Evolutionary conservation across 1,140 invertebrate species (phyloP).

Genomic region (Procambarus virginalis): DNA sequence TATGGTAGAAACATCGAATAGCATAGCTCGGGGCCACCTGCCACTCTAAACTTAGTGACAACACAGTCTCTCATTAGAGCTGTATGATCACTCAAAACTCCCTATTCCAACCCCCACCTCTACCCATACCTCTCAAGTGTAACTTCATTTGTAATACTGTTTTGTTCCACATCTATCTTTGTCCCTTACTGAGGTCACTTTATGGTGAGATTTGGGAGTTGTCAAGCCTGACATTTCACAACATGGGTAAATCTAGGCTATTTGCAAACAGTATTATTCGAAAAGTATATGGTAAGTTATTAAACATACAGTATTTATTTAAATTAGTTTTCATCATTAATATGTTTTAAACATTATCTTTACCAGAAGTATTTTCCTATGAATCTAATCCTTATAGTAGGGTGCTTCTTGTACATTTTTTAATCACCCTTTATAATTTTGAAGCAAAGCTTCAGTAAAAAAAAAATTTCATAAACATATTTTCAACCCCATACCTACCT

Average conservation of each 20-base stretch:
- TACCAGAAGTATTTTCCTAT: neutral
- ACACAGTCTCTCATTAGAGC: constrained; percentile 7
- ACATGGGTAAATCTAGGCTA: constrained; percentile 4
- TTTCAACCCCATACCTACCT: neutral
- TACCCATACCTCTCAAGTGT: constrained; percentile 23
- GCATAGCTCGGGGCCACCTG: constrained; percentile 33
- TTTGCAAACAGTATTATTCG: neutral
- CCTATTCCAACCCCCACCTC: constrained; percentile 19
- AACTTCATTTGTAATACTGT: constrained; percentile 11
- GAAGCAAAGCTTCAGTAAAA: neutral
- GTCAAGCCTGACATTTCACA: neutral
- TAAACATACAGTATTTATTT: neutral
- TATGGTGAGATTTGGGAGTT: neutral
- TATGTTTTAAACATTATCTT: neutral
- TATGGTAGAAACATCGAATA: constrained; percentile 67
- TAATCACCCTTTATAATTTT: neutral
- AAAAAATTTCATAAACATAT: neutral
- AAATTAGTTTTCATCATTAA: neutral
- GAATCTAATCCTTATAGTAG: neutral
- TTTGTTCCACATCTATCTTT: neutral
- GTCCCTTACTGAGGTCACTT: neutral
- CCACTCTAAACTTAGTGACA: constrained; percentile 32
- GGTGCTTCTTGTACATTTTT: neutral
- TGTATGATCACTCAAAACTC: neutral
- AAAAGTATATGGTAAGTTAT: neutral